These are phyloP conservation scores for Gadopsis bispinosus DNA, from an alignment of 2,797 vertebrate genomes.

Conservation along the genomic window DNA sequence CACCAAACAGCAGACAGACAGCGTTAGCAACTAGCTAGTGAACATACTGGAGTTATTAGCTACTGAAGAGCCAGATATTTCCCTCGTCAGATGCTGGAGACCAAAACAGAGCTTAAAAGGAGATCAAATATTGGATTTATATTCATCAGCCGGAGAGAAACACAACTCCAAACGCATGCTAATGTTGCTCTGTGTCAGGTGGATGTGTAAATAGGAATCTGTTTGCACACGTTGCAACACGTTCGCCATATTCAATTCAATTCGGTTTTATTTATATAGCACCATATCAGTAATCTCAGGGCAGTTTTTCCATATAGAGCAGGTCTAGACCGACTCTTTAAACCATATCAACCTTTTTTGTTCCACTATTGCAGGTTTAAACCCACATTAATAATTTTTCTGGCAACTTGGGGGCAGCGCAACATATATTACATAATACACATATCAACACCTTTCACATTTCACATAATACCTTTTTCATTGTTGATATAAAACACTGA, in stretches of 20 bases:
- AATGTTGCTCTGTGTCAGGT: not conserved
- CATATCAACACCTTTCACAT: not conserved
- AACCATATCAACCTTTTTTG: too few species aligned
- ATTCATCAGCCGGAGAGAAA: not conserved
- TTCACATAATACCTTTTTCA: not conserved
- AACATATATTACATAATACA: too few species aligned
- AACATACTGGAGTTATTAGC: not conserved
- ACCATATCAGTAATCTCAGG: too few species aligned
- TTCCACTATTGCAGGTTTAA: too few species aligned
- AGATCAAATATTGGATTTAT: not conserved
- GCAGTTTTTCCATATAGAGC: too few species aligned
- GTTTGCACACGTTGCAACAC: not conserved
- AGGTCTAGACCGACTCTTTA: too few species aligned
- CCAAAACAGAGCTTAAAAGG: not conserved
- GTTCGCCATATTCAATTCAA: too few species aligned
- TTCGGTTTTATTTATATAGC: too few species aligned
- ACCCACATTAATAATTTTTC: too few species aligned
- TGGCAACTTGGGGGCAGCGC: too few species aligned
- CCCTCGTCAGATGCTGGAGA: not conserved
- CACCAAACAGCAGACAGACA: not conserved
- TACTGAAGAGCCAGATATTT: not conserved
- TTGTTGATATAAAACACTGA: not conserved
- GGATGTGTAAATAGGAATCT: not conserved
- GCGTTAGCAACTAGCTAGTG: too few species aligned
- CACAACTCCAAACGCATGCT: not conserved